Evolutionary conservation across 2,113 vertebrate genomes (phyloP).

Genomic region (Pitta sordida): DNA sequence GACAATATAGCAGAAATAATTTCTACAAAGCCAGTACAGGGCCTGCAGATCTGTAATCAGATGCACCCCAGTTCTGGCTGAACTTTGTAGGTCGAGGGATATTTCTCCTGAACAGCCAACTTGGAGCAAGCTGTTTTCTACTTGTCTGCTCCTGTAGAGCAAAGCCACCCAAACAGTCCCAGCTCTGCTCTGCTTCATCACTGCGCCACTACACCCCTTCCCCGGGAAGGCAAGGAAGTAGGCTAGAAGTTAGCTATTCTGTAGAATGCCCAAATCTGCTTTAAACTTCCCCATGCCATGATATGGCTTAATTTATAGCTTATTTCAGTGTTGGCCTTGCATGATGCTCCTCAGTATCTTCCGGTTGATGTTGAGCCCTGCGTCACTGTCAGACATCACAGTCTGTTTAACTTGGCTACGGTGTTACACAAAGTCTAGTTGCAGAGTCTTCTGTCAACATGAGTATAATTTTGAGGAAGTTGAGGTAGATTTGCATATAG

Average conservation of each 20-base stretch:
- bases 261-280: neutral
- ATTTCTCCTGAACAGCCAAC: neutral
- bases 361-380: neutral
- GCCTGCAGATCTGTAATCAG: neutral
- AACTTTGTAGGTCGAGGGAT: neutral
- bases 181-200: accelerated
- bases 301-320: neutral
- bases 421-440: neutral
- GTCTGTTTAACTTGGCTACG: neutral
- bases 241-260: neutral
- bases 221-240: neutral
- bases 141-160: neutral
- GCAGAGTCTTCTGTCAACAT: neutral
- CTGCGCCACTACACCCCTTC: neutral
- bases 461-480: neutral
- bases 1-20: neutral
- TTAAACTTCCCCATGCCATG: neutral
- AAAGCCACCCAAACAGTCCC: neutral
- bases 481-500: neutral
- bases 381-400: neutral
- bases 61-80: neutral
- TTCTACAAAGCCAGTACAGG: neutral
- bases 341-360: neutral
- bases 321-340: neutral
- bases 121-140: neutral